phyloP scores from a whole-genome alignment of 2,888 invertebrate genomes.

The Ecliptopera silaceata region DNA sequence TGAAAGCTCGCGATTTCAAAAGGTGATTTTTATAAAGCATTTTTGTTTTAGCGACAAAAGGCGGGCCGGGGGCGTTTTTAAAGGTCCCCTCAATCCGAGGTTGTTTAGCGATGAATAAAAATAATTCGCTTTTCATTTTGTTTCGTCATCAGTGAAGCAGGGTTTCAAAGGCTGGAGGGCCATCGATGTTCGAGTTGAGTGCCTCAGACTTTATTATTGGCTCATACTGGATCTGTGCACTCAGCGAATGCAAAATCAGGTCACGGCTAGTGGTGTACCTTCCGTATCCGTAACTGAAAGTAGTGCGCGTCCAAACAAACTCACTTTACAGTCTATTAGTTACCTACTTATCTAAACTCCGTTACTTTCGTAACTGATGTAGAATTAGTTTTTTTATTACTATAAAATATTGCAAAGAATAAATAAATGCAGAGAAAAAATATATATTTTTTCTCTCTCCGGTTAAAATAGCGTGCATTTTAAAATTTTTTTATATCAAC shows the following conservation, averaged over 20 bases:
- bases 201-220: slow-evolving; percentile 79
- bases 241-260: slow-evolving; percentile 71
- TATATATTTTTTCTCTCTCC: slow-evolving; percentile 9
- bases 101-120: slow-evolving; percentile 67
- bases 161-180: slow-evolving; percentile 70
- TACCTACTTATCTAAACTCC: no score
- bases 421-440: no score
- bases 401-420: no score
- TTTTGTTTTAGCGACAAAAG: slow-evolving; percentile 60
- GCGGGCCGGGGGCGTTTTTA: slow-evolving; percentile 51
- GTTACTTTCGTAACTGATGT: not conserved
- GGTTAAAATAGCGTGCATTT: not conserved
- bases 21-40: slow-evolving; percentile 58
- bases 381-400: no score
- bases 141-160: slow-evolving; percentile 67
- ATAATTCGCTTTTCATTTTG: slow-evolving; percentile 73
- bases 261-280: slow-evolving; percentile 46
- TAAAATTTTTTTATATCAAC: no score
- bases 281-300: slow-evolving; percentile 40
- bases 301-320: not conserved
- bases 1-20: slow-evolving; percentile 41
- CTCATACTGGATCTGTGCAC: slow-evolving; percentile 59
- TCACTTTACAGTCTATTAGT: not conserved
- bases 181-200: slow-evolving; percentile 67
- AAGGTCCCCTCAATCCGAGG: slow-evolving; percentile 52